Base-by-base conservation (phyloP, 2,888 invertebrate species). In the Sinotaia quadrata region DNA sequence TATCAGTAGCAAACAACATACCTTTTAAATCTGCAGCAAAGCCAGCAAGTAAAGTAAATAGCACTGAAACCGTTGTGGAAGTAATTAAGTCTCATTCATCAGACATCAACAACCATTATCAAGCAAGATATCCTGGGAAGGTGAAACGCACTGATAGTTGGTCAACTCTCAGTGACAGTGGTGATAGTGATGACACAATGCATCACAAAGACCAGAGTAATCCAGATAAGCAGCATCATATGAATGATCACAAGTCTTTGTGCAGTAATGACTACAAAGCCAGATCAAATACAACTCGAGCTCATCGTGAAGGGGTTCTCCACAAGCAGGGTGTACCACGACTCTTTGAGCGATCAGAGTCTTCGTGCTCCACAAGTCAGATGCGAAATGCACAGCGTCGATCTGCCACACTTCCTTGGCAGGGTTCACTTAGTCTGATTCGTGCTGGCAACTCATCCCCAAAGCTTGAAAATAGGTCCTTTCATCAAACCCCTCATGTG, bases 51-150 rank as follows among this genome's bases (percentile, higher is more conserved):
- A n/a, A n/a, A n/a, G n/a, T n/a, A 24, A 47, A 47, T 24, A 24
- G 24, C 47, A 18, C 24, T 7, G 47, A 47, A 3, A 24, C 21
- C 5, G 21, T n/a, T n/a, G 2, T 7, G 8, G 21, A 24, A 24
- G 21, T 7, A 4, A 24, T 12, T 31, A 33, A 24, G 33, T n/a
- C 29, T 18, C 15, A 8, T 10, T 33, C 62, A 2, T 37, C 52
- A 21, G 41, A 27, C 65, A 37, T 37, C 8, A 65, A 65, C 44
- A 56, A 65, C 34, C 56, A 65, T 44, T 37, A 29, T 31, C 15
- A 21, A 10, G 12, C 41, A 10, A 29, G 18, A 21, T 21, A 31
- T 12, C 31, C 10, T 41, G 27, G 34, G 2, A 2, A 18, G 24
- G 27, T 3, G 29, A 54, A 54, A n/a, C 33, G 18, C 36, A 36